phyloP scores from a whole-genome alignment of 2,888 invertebrate genomes.

The Bombylius major region DNA sequence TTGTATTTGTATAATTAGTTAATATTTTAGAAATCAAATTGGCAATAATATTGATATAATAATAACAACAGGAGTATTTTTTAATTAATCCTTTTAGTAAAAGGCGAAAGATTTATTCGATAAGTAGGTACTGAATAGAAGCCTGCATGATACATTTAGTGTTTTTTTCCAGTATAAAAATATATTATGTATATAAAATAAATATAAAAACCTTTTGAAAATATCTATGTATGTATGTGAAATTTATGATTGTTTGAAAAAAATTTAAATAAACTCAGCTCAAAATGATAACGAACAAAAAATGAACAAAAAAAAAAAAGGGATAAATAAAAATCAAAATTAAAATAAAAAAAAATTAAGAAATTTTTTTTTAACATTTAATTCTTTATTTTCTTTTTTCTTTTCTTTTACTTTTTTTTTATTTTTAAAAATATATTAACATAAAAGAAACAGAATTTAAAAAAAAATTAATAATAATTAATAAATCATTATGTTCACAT shows the following conservation, averaged over 20 bases:
- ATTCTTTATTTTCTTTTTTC: too few relatives aligned
- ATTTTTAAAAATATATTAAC: slow-evolving; percentile 1
- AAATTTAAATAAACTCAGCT: too few relatives aligned
- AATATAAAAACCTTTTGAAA: too few relatives aligned
- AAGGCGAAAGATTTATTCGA: slow-evolving; percentile 65
- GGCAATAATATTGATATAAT: not conserved
- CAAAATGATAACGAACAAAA: not conserved
- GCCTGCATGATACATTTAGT: not conserved
- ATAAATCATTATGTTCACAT: too few relatives aligned
- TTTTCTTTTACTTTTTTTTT: not conserved
- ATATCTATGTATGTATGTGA: too few relatives aligned
- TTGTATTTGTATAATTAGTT: too few relatives aligned
- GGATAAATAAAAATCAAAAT: not conserved
- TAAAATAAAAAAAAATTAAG: not conserved
- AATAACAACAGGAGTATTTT: slow-evolving; percentile 1
- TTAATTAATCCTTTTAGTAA: slow-evolving; percentile 44
- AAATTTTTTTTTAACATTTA: not conserved
- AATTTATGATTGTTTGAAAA: too few relatives aligned
- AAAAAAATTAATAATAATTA: not conserved
- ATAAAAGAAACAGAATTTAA: slow-evolving; percentile 1
- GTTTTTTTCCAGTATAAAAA: not conserved
- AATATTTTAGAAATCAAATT: too few relatives aligned
- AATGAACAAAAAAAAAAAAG: not conserved
- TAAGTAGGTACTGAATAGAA: slow-evolving; percentile 3
- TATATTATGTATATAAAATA: too few relatives aligned